Conservation (phyloP, 2,797 vertebrate genomes). For the Hydrophis major region DNA sequence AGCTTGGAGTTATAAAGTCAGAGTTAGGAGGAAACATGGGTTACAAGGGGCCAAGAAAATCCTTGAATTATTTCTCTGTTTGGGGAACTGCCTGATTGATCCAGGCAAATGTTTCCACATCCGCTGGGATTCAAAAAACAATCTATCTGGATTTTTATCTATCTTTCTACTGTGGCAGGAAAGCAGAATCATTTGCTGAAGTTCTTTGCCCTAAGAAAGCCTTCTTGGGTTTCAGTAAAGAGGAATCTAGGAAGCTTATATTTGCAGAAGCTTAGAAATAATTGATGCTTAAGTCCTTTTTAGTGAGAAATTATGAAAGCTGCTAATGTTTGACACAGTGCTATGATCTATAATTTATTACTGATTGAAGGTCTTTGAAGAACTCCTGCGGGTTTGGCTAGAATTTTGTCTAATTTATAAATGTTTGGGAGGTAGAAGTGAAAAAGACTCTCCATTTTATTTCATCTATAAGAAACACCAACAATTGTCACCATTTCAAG, state of each 20-base stretch:
- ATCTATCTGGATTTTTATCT: neutral
- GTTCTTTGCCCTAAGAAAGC: neutral
- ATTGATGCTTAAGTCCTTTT: slow-evolving; percentile 25
- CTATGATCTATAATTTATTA: slow-evolving; percentile 31
- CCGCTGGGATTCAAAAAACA: too few relatives aligned
- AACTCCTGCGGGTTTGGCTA: neutral
- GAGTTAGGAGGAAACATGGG: neutral
- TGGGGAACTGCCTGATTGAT: neutral
- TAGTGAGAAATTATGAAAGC: slow-evolving; percentile 22
- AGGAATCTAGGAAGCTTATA: neutral
- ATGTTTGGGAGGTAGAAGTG: too few relatives aligned
- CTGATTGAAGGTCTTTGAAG: slow-evolving; percentile 9
- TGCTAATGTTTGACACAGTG: slow-evolving; percentile 14
- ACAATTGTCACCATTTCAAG: neutral
- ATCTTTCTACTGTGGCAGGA: neutral
- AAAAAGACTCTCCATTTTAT: neutral
- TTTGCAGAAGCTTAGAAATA: slow-evolving; percentile 15
- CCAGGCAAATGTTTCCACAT: neutral
- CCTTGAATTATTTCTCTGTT: neutral
- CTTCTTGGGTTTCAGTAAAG: neutral
- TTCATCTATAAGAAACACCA: neutral
- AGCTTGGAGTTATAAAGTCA: neutral
- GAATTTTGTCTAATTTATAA: slow-evolving; percentile 18
- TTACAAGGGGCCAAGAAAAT: neutral
- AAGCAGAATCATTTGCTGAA: neutral